phyloP scores from a whole-genome alignment of 2,113 vertebrate genomes.

The Phalacrocorax carbo region DNA sequence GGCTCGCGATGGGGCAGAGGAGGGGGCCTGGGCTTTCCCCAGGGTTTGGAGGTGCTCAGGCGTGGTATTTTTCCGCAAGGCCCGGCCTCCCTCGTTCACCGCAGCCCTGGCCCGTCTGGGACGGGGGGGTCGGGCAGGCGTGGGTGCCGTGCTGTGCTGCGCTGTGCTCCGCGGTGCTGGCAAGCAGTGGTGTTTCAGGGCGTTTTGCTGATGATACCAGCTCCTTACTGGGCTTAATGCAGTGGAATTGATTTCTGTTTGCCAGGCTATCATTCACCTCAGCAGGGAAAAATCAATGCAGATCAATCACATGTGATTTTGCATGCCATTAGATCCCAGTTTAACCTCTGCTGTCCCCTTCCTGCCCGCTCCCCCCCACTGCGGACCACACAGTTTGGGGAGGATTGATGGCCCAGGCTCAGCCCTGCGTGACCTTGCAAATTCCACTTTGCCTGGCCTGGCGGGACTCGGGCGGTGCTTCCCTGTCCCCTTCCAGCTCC shows the following conservation, averaged over 20 bases:
- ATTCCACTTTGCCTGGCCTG: neutral
- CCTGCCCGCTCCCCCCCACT: neutral
- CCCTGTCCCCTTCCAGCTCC: neutral
- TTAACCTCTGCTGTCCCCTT: constrained; percentile 60
- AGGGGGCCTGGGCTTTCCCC: neutral
- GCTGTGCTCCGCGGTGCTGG: fast-evolving
- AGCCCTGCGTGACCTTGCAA: neutral
- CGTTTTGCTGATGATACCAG: constrained; percentile 14
- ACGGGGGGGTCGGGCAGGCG: fast-evolving
- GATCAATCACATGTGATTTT: constrained; percentile 64
- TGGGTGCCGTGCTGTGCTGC: fast-evolving
- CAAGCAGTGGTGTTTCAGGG: neutral
- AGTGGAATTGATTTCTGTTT: constrained; percentile 76
- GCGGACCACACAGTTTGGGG: neutral
- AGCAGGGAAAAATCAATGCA: constrained; percentile 68
- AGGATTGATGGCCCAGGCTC: constrained; percentile 20
- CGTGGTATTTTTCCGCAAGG: fast-evolving
- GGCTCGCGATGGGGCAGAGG: fast-evolving
- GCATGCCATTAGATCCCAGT: constrained; percentile 31
- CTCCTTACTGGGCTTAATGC: constrained; percentile 72
- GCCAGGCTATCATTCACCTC: constrained; percentile 70
- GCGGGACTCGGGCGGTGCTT: neutral
- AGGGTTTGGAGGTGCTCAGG: neutral
- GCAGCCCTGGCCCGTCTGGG: neutral
- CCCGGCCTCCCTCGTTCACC: fast-evolving